Base-by-base conservation (phyloP, 2,888 invertebrate genomes). In the Eupithecia tripunctaria region DNA sequence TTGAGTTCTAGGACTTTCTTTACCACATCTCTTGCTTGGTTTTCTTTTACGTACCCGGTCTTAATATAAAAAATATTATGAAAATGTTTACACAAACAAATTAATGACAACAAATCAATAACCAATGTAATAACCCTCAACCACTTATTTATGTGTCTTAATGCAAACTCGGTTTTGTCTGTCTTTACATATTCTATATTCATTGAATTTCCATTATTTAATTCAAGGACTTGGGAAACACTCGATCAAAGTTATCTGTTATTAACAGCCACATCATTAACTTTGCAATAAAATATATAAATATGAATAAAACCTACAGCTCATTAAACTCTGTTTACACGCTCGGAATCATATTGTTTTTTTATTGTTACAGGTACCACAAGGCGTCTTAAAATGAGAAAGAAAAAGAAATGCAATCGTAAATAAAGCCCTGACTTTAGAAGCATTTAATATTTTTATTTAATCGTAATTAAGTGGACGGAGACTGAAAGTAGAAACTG, bases 401-500 rank as follows among this genome's bases (percentile, higher is more conserved):
- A 94, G 85, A 93, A 91, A 63, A 91, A 92, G 93, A 90, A 94
- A 93, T 91, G 82, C 84, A 76, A 86, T 79, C 63, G 62, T 32
- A 67, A 72, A 77, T 69, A 71, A 70, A 77, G 68, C 69, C 67
- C 71, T 72, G 69, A 70, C 67, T 72, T 72, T 78, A 73, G 80
- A 62, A 70, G 79, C 78, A 82, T 82, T 78, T 74, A 79, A 75
- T 78, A 71, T 79, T 78, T 80, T 80, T 82, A 79, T 65, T 59
- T 41, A 75, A 78, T 70, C 67, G 62, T 72, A 81, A 80, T 77
- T 78, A 78, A 83, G 81, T 81, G 82, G 92, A 87, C 81, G 90
- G 89, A 82, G 91, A 91, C 92, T 91, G 91, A 80, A 79, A 79
- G 77, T 77, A 81, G 83, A 84, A 83, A 85, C 86, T 86, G 84